Evolutionary conservation across 2,888 invertebrate genomes (phyloP), one percentile per base, ranked within the genome.

Genomic region (Galeopsomyia nigrocyanea): DNA sequence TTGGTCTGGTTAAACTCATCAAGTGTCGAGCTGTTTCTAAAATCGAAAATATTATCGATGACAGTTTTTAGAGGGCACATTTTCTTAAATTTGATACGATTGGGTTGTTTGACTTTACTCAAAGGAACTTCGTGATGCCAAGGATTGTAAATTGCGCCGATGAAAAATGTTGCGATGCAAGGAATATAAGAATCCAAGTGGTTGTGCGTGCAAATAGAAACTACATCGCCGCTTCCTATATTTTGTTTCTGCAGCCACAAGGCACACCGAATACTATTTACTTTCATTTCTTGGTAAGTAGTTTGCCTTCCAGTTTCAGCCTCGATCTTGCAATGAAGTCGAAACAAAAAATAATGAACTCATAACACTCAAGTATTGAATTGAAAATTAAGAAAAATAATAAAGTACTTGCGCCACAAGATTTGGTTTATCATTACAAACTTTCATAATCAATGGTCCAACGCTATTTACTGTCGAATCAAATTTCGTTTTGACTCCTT

Each of bases 171-270:
- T 3, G 83, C 82, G 0, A 82, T 31, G 22, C 76, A 82, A 0
- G 85, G 83, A 16, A 81, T 76, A 13, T 80, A 78, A 17, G 72
- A 71, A 53, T 84, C 80, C n/a, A 80, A 47, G 3, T 79, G 80
- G 75, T 83, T 83, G 26, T 80, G 77, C 0, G 82, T 78, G 16
- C 82, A 82, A 39, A 82, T 60, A 7, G 68, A 68, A 22, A 85
- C 61, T 2, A 84, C 69, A 39, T 85, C 84, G 2, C 76, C 78
- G 0, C 69, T 60, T 31, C 67, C 58, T 2, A 84, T 53, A 0
- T 81, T 80, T 64, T 81, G 75, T 17, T 80, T 77, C 56, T 74
- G 77, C 68, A 84, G 9, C 84, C 84, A 85, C 6, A 82, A 60
- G 0, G 83, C 82, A 46, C 84, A 85, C 68, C 81, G 82, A 3